Evolutionary conservation across 2,888 invertebrate genomes (phyloP).

Genomic region (Drosophila suboccidentalis): DNA sequence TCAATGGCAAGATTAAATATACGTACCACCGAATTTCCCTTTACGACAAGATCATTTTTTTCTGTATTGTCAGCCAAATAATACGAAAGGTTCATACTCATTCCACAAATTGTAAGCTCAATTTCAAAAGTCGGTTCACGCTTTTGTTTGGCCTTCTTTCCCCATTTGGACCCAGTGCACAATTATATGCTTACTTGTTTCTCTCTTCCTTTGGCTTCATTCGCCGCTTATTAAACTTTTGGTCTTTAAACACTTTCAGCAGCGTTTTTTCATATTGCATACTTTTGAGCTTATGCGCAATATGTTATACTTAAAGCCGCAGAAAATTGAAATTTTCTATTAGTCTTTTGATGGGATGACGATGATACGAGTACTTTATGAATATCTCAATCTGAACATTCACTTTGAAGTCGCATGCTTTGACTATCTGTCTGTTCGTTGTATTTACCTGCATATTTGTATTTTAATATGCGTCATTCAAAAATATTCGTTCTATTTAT

Average conservation of each 20-base stretch:
- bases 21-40: background rate
- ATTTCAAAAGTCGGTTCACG: conserved; percentile 48
- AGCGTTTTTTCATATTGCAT: background rate
- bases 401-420: conserved; percentile 42
- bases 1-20: conserved; percentile 9
- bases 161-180: conserved; percentile 17
- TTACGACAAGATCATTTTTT: conserved; percentile 12
- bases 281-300: conserved; percentile 35
- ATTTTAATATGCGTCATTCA: conserved; percentile 39
- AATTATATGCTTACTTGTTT: conserved; percentile 25
- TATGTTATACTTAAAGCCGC: conserved; percentile 27
- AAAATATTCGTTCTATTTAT: conserved; percentile 15
- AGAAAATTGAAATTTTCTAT: conserved; percentile 12
- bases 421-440: conserved; percentile 1
- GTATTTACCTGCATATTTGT: conserved; percentile 24
- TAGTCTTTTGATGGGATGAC: conserved; percentile 17
- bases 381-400: background rate
- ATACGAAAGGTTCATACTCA: background rate
- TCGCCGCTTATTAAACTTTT: background rate
- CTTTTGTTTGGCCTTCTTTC: conserved; percentile 23
- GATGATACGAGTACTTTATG: background rate
- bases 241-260: background rate
- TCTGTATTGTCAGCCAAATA: background rate
- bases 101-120: conserved; percentile 11
- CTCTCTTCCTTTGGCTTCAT: background rate